Percentiles rank a stretch among this genome's conserved stretches.
Evolutionary conservation across 2,797 vertebrate genomes (phyloP).

Genomic region (Silurus aristotelis): DNA sequence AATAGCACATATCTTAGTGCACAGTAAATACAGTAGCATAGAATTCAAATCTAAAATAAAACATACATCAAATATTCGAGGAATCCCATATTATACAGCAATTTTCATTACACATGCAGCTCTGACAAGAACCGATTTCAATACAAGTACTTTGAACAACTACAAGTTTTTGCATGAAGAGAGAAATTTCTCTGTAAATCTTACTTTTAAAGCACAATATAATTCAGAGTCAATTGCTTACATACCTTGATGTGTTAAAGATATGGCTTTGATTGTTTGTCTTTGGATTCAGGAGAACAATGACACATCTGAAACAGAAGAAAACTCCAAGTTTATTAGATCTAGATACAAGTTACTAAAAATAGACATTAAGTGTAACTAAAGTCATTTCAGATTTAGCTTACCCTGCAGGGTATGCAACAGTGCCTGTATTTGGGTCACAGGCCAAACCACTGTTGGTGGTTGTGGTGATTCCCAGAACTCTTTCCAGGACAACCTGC

Average conservation of each 20-base stretch:
- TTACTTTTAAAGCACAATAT: not conserved
- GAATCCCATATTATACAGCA: not conserved
- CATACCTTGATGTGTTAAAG: slow-evolving; percentile 82
- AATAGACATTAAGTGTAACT: not conserved
- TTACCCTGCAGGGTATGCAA: slow-evolving; percentile 88
- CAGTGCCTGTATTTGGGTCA: slow-evolving; percentile 78
- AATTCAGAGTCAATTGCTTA: not conserved
- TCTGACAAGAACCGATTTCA: not conserved
- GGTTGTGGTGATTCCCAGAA: slow-evolving; percentile 81
- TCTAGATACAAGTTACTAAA: not conserved
- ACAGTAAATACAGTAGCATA: not conserved
- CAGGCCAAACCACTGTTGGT: slow-evolving; percentile 80
- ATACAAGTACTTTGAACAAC: not conserved
- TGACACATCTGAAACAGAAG: slow-evolving; percentile 78
- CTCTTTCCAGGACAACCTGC: slow-evolving; percentile 84
- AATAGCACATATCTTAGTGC: too few species aligned
- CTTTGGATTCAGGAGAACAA: slow-evolving; percentile 82
- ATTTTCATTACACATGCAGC: not conserved
- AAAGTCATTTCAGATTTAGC: slow-evolving; percentile 27
- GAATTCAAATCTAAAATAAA: not conserved
- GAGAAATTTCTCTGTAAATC: not conserved
- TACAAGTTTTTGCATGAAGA: not conserved
- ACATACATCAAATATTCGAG: not conserved
- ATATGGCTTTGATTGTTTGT: slow-evolving; percentile 84
- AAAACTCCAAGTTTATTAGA: not conserved